Conservation (phyloP, 2,113 vertebrate genomes). For the Clarias gariepinus region DNA sequence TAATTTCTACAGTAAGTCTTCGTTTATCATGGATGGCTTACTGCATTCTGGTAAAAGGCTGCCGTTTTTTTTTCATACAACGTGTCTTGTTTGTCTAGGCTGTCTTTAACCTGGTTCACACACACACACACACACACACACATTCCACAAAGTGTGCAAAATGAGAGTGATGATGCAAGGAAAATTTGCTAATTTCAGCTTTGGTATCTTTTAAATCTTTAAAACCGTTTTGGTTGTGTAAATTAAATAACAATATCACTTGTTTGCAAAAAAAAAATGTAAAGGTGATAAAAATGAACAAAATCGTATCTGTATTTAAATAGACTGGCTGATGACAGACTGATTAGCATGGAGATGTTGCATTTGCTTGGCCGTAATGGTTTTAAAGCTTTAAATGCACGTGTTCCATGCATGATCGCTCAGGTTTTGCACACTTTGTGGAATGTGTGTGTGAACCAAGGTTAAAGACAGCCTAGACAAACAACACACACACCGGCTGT, state of each 20-base stretch:
- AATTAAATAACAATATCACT: not conserved
- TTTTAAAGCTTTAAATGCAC: too few species aligned
- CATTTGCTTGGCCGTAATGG: too few species aligned
- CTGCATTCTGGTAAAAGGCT: constrained; percentile 9
- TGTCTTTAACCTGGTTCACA: not conserved
- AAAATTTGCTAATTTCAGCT: not conserved
- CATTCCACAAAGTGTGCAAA: not conserved
- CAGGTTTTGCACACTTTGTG: too few species aligned
- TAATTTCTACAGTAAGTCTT: not conserved
- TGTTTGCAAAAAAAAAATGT: too few species aligned
- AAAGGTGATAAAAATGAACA: too few species aligned
- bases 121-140: not conserved
- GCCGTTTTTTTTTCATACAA: not conserved
- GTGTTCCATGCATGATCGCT: too few species aligned
- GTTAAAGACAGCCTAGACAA: too few species aligned
- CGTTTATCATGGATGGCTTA: not conserved
- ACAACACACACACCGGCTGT: too few species aligned
- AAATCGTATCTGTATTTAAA: too few species aligned
- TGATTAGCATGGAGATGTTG: too few species aligned
- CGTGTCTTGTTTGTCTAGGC: not conserved
- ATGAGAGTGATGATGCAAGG: not conserved
- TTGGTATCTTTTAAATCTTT: not conserved
- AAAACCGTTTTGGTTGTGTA: not conserved
- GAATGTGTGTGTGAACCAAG: too few species aligned
- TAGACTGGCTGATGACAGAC: too few species aligned